Percentiles rank a stretch among this genome's conserved stretches.
These are phyloP conservation scores for Cecropterus lyciades DNA, from an alignment of 1,140 invertebrate species.

Conservation along the genomic window DNA sequence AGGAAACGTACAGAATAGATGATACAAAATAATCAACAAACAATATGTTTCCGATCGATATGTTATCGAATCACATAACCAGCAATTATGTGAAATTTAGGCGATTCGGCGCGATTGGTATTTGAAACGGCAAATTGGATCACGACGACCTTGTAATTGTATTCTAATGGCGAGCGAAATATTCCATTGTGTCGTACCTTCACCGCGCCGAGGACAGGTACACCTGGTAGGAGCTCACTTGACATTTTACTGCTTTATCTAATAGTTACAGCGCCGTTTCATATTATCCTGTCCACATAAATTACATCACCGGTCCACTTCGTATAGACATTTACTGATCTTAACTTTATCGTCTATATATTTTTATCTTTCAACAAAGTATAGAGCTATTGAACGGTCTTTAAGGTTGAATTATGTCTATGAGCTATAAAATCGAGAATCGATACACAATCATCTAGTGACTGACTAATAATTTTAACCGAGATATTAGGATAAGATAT, in stretches of 20 bases:
- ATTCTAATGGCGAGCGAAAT: slow-evolving; percentile 66
- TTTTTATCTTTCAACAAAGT: slow-evolving; percentile 7
- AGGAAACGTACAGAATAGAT: too few relatives aligned
- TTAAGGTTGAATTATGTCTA: too few relatives aligned
- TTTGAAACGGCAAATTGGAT: slow-evolving; percentile 47
- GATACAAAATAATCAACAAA: not conserved
- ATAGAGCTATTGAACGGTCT: not conserved
- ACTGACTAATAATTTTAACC: too few relatives aligned
- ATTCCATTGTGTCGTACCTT: slow-evolving; percentile 64
- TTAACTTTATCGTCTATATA: not conserved
- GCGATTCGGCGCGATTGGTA: slow-evolving; percentile 38
- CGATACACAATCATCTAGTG: too few relatives aligned
- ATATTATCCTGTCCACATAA: slow-evolving; percentile 54
- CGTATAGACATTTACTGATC: slow-evolving; percentile 25
- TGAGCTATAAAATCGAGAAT: too few relatives aligned
- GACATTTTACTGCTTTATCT: slow-evolving; percentile 54
- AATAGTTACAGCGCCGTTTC: slow-evolving; percentile 36
- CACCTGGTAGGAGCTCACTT: slow-evolving; percentile 38
- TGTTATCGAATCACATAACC: slow-evolving; percentile 32
- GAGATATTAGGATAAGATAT: too few relatives aligned
- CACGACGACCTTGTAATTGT: slow-evolving; percentile 66
- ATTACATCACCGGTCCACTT: slow-evolving; percentile 47
- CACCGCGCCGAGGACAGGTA: slow-evolving; percentile 46
- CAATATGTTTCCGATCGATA: slow-evolving; percentile 8
- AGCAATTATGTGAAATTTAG: slow-evolving; percentile 19